phyloP scores from a whole-genome alignment of 1,140 invertebrate genomes.

The Monochamus saltuarius region DNA sequence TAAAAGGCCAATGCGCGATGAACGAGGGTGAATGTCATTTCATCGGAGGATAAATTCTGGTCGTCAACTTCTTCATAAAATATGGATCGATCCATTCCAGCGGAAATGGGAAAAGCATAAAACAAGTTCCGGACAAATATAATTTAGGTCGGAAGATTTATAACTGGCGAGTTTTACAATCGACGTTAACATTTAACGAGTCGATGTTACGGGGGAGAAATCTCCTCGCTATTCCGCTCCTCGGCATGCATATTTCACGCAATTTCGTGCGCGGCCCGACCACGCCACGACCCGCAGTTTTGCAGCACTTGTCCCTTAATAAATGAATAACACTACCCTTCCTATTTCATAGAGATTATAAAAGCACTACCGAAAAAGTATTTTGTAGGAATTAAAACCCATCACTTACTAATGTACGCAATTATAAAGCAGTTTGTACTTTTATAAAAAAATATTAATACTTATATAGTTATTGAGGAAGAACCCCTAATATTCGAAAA shows the following conservation, averaged over 20 bases:
- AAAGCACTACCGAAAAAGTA: too few species aligned
- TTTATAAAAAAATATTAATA: too few species aligned
- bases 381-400: too few species aligned
- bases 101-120: slow-evolving; percentile 38
- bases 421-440: too few species aligned
- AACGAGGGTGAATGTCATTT: slow-evolving; percentile 29
- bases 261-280: neutral
- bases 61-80: slow-evolving; percentile 42
- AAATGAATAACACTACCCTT: too few species aligned
- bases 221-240: slow-evolving; percentile 29
- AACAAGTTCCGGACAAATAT: slow-evolving; percentile 47
- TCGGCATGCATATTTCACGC: slow-evolving; percentile 20
- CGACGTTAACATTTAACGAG: slow-evolving; percentile 45
- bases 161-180: slow-evolving; percentile 46
- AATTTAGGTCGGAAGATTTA: slow-evolving; percentile 46
- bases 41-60: slow-evolving; percentile 36
- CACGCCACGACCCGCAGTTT: too few species aligned
- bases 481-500: too few species aligned
- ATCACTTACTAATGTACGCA: too few species aligned
- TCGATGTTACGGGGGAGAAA: slow-evolving; percentile 30
- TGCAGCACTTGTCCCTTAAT: too few species aligned
- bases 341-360: too few species aligned
- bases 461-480: too few species aligned
- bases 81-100: slow-evolving; percentile 42
- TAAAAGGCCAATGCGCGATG: neutral